phyloP scores from a whole-genome alignment of 2,888 invertebrate genomes.

The Hirtodrosophila trivittata region DNA sequence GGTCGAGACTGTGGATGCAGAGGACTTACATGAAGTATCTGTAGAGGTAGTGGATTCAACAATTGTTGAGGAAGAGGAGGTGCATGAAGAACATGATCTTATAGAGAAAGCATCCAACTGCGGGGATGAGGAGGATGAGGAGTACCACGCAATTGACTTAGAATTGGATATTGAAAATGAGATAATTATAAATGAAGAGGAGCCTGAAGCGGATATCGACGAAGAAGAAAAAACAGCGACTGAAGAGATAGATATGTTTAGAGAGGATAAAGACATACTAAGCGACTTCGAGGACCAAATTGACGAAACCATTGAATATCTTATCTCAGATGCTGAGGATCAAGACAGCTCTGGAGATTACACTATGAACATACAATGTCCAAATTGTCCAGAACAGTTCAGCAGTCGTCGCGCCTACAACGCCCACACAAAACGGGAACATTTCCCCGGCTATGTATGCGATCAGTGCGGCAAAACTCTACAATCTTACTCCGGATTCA shows the following conservation, averaged over 20 bases:
- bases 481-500: constrained; percentile 70
- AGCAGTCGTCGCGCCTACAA: constrained; percentile 61
- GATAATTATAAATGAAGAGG: constrained; percentile 66
- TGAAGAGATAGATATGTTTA: constrained; percentile 37
- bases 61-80: constrained; percentile 16
- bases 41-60: constrained; percentile 18
- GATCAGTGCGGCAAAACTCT: constrained; percentile 75
- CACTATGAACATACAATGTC: constrained; percentile 61
- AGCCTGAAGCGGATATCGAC: constrained; percentile 38
- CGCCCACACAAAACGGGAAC: constrained; percentile 69
- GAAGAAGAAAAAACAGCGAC: constrained; percentile 24
- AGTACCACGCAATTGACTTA: constrained; percentile 55
- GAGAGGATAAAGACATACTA: constrained; percentile 48
- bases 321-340: constrained; percentile 63
- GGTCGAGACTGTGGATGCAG: constrained; percentile 31
- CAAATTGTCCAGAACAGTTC: constrained; percentile 66
- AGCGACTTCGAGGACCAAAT: constrained; percentile 68
- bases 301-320: constrained; percentile 64
- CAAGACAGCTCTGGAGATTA: constrained; percentile 65
- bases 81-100: constrained; percentile 29
- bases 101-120: constrained; percentile 38
- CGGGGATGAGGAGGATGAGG: constrained; percentile 52
- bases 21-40: constrained; percentile 28
- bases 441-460: constrained; percentile 72
- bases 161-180: constrained; percentile 69